phyloP scores from a whole-genome alignment of 2,888 invertebrate genomes.

The Andrena minutula region DNA sequence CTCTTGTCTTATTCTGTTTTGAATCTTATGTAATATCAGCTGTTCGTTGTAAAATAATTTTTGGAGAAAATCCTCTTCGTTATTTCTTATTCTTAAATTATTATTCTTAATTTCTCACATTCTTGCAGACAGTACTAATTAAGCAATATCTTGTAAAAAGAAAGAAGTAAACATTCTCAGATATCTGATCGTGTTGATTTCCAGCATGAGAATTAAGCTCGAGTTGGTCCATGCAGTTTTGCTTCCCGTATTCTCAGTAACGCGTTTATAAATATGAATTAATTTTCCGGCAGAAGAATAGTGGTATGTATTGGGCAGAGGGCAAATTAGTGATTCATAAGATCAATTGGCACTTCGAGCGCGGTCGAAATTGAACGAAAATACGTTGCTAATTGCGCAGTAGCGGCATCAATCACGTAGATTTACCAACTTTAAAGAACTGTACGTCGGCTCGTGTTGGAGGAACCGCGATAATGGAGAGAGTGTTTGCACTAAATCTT shows the following conservation, averaged over 20 bases:
- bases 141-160: no score
- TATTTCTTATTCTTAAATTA: no score
- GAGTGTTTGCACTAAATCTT: conserved; percentile 62
- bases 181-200: no score
- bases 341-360: conserved; percentile 18
- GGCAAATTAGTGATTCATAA: conserved; percentile 7
- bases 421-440: conserved; percentile 43
- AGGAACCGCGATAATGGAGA: conserved; percentile 53
- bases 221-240: not conserved
- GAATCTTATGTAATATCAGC: no score
- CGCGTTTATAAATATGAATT: not conserved
- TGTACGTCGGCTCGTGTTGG: conserved; percentile 16
- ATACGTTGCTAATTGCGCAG: conserved; percentile 50
- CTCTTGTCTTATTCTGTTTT: no score
- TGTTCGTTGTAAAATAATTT: no score
- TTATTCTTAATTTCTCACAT: no score
- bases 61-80: no score
- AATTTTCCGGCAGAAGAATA: not conserved
- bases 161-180: no score
- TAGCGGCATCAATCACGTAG: conserved; percentile 26
- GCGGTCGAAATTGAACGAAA: conserved; percentile 9
- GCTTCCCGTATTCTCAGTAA: not conserved
- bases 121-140: no score
- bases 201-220: no score
- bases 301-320: not conserved